Percentiles rank a stretch among this genome's conserved stretches.
Evolutionary conservation across 2,888 invertebrate genomes (phyloP).

Genomic region (Platycheirus albimanus): DNA sequence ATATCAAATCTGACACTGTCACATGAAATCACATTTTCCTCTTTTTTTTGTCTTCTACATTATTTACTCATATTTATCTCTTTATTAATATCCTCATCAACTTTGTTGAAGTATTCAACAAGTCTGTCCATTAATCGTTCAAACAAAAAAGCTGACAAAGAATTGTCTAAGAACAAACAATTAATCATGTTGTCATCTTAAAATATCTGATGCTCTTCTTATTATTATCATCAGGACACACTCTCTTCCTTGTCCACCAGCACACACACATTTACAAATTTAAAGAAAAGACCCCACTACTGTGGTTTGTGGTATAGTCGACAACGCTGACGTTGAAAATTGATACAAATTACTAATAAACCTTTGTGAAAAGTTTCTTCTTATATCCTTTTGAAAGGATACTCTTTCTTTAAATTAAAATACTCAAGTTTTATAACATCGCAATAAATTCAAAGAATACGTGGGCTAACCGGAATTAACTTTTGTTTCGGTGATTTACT

Average conservation of each 20-base stretch:
- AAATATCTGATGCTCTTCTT: constrained; percentile 42
- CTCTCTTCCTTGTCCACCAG: background rate
- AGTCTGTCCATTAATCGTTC: constrained; percentile 42
- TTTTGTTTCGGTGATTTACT: too few relatives aligned
- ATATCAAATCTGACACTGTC: background rate
- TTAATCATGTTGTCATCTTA: constrained; percentile 65
- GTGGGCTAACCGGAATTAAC: too few relatives aligned
- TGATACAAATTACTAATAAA: constrained; percentile 21
- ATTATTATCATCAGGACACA: constrained; percentile 8
- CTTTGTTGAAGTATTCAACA: constrained; percentile 42
- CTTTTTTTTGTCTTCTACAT: background rate
- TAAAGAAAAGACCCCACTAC: background rate
- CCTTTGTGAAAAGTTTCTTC: background rate
- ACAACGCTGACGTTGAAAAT: background rate
- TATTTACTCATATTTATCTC: background rate
- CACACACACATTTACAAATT: background rate
- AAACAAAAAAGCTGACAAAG: constrained; percentile 39
- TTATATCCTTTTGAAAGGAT: background rate
- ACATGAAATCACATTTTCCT: too few relatives aligned
- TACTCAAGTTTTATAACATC: too few relatives aligned
- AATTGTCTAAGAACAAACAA: constrained; percentile 47
- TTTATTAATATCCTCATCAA: constrained; percentile 24
- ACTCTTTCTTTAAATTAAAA: too few relatives aligned
- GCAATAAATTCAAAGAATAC: too few relatives aligned
- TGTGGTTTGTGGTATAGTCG: too few relatives aligned